Percentiles rank a stretch among this genome's conserved stretches.
Evolutionary conservation across 2,797 vertebrate species (phyloP).

Genomic region (Synanceia verrucosa): DNA sequence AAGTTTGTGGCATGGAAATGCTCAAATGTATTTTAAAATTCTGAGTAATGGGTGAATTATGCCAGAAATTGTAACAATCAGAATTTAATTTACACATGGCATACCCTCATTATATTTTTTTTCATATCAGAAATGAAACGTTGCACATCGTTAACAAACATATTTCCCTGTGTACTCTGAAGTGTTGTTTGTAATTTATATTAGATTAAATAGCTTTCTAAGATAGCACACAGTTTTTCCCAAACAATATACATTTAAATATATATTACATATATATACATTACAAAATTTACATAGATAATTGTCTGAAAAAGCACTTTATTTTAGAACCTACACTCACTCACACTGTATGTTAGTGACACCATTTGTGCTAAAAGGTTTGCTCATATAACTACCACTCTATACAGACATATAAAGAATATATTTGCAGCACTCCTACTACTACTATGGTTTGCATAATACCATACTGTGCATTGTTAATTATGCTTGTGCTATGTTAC

Average conservation of each 20-base stretch:
- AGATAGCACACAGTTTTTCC: conserved; percentile 4
- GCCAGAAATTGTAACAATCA: conserved; percentile 39
- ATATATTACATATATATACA: conserved; percentile 13
- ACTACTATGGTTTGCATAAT: conserved; percentile 79
- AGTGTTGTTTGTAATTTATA: conserved; percentile 24
- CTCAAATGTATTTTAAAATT: conserved; percentile 65
- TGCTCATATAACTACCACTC: conserved; percentile 55
- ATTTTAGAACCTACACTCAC: conserved; percentile 28
- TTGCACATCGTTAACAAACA: conserved; percentile 62
- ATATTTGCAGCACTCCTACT: conserved; percentile 67
- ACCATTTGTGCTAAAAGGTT: conserved; percentile 54
- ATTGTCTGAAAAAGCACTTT: conserved; percentile 21
- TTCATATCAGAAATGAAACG: conserved; percentile 59
- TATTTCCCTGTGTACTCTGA: conserved; percentile 26
- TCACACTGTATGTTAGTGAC: conserved; percentile 27
- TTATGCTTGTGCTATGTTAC: conserved; percentile 23
- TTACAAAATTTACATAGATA: no score
- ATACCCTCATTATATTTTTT: conserved; percentile 48
- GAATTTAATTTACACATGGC: conserved; percentile 59
- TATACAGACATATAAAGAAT: conserved; percentile 19
- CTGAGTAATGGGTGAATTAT: conserved; percentile 33
- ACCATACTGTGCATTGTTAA: conserved; percentile 43
- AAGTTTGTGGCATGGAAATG: conserved; percentile 31
- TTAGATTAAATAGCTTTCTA: no score
- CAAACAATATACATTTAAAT: conserved; percentile 14